Base-by-base conservation (phyloP, 2,113 vertebrate genomes). In the Oxyruncus cristatus region DNA sequence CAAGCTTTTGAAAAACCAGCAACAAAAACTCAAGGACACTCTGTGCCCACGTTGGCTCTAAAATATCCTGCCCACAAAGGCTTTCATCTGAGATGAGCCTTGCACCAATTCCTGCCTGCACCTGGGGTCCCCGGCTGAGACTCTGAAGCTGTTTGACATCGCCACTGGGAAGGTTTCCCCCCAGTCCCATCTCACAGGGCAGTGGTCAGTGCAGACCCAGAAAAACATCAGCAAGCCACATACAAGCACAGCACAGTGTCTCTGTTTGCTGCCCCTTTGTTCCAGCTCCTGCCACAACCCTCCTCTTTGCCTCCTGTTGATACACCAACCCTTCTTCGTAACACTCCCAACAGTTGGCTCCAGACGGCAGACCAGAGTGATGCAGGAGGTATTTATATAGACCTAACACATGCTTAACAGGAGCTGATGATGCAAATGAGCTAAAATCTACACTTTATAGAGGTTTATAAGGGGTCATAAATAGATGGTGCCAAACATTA, bases 381-480 rank as follows among this genome's bases (percentile, higher is more conserved):
- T 94, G 93, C 90, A 88, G 92, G 62, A 96, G 66, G 90, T 59
- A 93, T 96, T 94, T 96, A 91, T 93, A 84, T 91, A 95, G 92
- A 67, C 76, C 90, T 85, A 80, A 55, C n/a, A 67, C 75, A 39
- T 42, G 76, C 63, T 92, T 42, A 44, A 53, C 55, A 30, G 83
- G 72, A 96, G 89, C 1, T 9, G 72, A 35, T 90, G 93, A 96
- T 94, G 93, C 90, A 83, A 86, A 90, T 3, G n/a, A 88, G 96
- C 85, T 94, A 63, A 96, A 96, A 91, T 87, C 88, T 39, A 19
- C 85, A 61, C 49, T 44, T 14, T 14, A 22, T 49, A 80, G 85
- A 94, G 76, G 52, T 86, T 83, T 72, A 32, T 7, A 50, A 88
- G 65, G 61, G 83, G 3, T 65, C 92, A 61, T 78, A 89, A 71